Evolutionary conservation across 2,113 vertebrate genomes (phyloP).

Genomic region (Tragelaphus buxtoni): DNA sequence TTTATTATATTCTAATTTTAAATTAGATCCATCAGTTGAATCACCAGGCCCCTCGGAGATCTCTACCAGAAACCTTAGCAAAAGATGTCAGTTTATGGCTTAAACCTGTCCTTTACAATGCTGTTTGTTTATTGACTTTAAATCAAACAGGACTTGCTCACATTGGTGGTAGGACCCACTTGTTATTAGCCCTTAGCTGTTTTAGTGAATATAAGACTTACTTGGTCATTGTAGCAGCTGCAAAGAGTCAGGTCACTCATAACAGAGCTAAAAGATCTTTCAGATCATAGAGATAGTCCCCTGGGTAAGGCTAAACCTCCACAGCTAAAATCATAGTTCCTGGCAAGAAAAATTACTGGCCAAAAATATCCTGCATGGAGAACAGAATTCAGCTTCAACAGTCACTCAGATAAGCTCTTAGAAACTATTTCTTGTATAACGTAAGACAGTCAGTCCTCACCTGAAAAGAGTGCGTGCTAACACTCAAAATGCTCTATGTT

Average conservation of each 20-base stretch:
- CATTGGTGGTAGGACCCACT: neutral
- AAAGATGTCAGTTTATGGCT: neutral
- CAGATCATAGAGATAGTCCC: neutral
- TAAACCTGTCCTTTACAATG: neutral
- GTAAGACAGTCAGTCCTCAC: neutral
- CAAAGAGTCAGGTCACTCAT: neutral
- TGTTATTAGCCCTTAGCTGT: neutral
- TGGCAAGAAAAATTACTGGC: neutral
- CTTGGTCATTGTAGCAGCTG: neutral
- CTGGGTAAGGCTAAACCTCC: neutral
- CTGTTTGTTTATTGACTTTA: neutral
- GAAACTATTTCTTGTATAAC: neutral
- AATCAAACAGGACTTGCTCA: neutral
- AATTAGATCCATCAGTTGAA: neutral
- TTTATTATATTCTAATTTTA: neutral
- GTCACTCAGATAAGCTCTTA: neutral
- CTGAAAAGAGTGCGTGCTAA: neutral
- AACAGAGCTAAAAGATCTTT: neutral
- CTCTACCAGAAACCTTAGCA: neutral
- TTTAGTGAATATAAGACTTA: neutral
- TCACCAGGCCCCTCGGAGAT: neutral
- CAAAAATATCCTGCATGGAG: neutral
- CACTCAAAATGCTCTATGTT: neutral
- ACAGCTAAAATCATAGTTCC: neutral
- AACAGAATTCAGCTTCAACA: neutral